Base-by-base conservation (phyloP, 2,888 invertebrate genomes). In the Hymenopus coronatus region DNA sequence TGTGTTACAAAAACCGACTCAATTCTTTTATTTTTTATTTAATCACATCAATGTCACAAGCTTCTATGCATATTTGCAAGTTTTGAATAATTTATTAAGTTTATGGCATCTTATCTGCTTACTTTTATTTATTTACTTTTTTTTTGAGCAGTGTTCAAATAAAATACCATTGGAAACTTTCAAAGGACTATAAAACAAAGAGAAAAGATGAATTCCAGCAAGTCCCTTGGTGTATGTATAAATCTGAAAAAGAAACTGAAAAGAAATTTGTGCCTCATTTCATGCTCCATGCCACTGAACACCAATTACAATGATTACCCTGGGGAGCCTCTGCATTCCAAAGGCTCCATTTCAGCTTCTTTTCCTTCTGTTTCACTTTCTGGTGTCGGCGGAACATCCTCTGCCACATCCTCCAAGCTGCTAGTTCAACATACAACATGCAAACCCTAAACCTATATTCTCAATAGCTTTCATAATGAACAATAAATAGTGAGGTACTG, bases 321-420 rank as follows among this genome's bases (percentile, higher is more conserved):
- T 15, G 46, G 27, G 70, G 88, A 88, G 84, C 54, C 83, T 88
- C 70, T 54, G 46, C 46, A 30, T 84, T 88, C 88, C 88, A 84
- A 40, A 82, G 83, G 83, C 40, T 88, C 88, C 28, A 14, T 46
- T 70, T 84, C 86, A 15, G 8, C 81, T 28, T 86, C 86, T 25
- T 70, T 70, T 20, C 54, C 54, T 27, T 54, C 81, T 28, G 70
- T 20, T 81, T 70, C 86, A 27, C 28, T 81, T 28, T 46, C 86
- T 70, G 86, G 28, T 70, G 28, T 81, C 84, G 81, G 83, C 82
- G 84, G 85, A 33, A 88, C 27, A 54, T 88, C 88, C 81, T 88
- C 88, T 82, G 85, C 82, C 82, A 88, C 88, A 54, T 85, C 84
- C 82, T 88, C 88, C 85, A 88, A 82, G 46, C 88, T 88, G 85